phyloP scores from a whole-genome alignment of 2,113 vertebrate genomes.

The Climacteris rufus region DNA sequence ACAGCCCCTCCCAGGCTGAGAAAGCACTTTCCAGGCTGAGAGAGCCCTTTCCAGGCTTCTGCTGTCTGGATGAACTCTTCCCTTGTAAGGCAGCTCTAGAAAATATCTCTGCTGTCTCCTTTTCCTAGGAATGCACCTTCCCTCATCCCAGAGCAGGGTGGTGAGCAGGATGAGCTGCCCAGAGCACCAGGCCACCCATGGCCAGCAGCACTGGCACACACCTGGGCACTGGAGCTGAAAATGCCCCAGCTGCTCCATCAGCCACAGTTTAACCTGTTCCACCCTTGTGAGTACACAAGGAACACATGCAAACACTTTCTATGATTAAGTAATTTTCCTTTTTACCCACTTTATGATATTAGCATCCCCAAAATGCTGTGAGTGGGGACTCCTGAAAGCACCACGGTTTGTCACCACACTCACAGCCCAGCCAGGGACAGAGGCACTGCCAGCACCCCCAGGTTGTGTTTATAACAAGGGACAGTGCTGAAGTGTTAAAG shows the following conservation, averaged over 20 bases:
- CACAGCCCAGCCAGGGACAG: not conserved
- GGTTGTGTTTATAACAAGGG: not conserved
- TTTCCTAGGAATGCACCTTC: not conserved
- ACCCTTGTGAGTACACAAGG: not conserved
- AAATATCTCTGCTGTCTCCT: not conserved
- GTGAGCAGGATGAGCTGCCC: not conserved
- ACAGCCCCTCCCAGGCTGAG: too few relatives aligned
- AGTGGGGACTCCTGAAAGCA: not conserved
- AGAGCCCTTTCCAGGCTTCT: too few relatives aligned
- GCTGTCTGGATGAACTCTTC: not conserved
- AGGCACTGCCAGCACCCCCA: not conserved
- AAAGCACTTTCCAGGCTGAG: too few relatives aligned
- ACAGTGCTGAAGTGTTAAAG: not conserved
- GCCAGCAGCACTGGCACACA: not conserved
- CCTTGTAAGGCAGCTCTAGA: not conserved
- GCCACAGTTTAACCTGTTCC: not conserved
- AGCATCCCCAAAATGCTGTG: not conserved
- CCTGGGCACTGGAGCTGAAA: not conserved
- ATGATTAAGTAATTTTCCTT: not conserved
- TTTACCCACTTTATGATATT: not conserved
- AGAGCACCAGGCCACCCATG: not conserved
- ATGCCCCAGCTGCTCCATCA: not conserved
- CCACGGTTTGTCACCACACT: accelerated
- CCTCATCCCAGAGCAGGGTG: not conserved
- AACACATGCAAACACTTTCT: accelerated